phyloP scores from a whole-genome alignment of 1,140 invertebrate genomes.

The Parasteatoda tepidariorum region DNA sequence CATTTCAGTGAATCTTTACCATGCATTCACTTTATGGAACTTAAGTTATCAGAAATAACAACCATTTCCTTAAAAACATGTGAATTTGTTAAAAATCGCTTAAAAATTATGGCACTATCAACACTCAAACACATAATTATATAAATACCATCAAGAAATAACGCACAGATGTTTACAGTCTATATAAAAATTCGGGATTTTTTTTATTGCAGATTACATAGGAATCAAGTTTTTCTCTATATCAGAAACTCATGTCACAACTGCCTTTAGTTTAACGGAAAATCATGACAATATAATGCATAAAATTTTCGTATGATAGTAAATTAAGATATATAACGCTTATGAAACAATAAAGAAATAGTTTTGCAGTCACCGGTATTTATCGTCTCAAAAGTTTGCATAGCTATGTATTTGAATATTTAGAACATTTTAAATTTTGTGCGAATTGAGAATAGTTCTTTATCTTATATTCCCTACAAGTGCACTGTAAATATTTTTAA shows the following conservation, averaged over 20 bases:
- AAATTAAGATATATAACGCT: too few relatives aligned
- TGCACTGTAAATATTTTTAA: constrained; percentile 33
- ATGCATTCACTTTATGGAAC: background rate
- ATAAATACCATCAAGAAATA: constrained; percentile 44
- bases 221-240: constrained; percentile 57
- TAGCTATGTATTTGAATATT: background rate
- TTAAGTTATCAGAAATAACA: constrained; percentile 14
- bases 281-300: background rate
- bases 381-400: background rate
- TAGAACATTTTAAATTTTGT: background rate
- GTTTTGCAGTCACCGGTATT: background rate
- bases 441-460: background rate
- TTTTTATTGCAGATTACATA: constrained; percentile 60
- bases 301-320: background rate
- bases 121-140: constrained; percentile 37
- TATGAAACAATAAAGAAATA: too few relatives aligned
- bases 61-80: constrained; percentile 42
- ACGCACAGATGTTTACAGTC: constrained; percentile 17
- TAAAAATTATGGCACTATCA: constrained; percentile 44
- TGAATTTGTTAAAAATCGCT: constrained; percentile 11
- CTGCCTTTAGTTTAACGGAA: constrained; percentile 5
- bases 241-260: constrained; percentile 10
- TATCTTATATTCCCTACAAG: background rate
- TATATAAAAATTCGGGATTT: constrained; percentile 57
- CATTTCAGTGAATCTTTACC: background rate